These are phyloP conservation scores for Coryphaenoides rupestris DNA, from an alignment of 2,113 vertebrate genomes.

Conservation along the genomic window DNA sequence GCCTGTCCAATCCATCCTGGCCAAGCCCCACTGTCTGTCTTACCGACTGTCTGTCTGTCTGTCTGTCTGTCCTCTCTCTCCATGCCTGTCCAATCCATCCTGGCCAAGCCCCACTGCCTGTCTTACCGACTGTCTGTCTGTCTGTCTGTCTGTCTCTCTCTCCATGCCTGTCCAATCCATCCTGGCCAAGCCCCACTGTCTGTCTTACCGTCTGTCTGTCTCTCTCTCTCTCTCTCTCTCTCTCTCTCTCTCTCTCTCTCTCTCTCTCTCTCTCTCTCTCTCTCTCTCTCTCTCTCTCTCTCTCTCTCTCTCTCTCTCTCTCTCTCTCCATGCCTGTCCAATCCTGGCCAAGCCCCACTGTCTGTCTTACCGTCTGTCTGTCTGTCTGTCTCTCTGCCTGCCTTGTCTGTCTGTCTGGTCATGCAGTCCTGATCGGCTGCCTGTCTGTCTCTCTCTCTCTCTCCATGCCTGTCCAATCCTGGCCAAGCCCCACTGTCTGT, in stretches of 20 bases:
- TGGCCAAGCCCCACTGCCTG: constrained; percentile 1
- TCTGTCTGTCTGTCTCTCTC: neutral
- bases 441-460: constrained; percentile 9
- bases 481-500: constrained; percentile 2
- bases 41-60: constrained; percentile 10
- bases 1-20: too few relatives aligned
- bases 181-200: neutral
- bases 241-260: constrained; percentile 13
- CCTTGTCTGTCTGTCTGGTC: constrained; percentile 9
- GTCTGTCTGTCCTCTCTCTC: neutral
- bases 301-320: neutral
- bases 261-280: too few relatives aligned
- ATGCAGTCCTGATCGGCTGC: neutral
- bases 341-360: neutral
- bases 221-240: constrained; percentile 1
- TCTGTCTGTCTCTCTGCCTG: constrained; percentile 3
- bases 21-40: constrained; percentile 1
- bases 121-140: constrained; percentile 17
- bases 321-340: constrained; percentile 3
- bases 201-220: neutral
- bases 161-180: neutral
- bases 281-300: too few relatives aligned
- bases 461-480: constrained; percentile 1
- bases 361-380: neutral
- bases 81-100: neutral